Base-by-base conservation (phyloP, 2,113 vertebrate genomes). In the Chloropsis cyanopogon region DNA sequence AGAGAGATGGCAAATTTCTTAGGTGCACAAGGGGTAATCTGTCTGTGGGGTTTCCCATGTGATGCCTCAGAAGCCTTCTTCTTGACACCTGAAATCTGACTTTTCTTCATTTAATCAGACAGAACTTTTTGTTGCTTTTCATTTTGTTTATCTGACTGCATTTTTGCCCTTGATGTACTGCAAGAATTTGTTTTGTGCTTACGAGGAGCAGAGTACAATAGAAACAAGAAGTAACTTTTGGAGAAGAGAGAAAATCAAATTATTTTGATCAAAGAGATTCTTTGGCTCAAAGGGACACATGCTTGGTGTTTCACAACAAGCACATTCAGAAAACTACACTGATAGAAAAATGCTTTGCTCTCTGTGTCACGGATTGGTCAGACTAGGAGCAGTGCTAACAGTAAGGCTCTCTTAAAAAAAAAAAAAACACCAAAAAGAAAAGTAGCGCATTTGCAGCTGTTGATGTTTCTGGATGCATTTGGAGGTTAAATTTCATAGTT, bases 241-340 rank as follows among this genome's bases (percentile, higher is more conserved):
- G 54, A 83, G 56, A 49, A 37, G 41, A 83, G 23, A 63, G 68
- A 77, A 92, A 95, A 93, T 73, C 89, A 91, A 90, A 71, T 94
- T 3, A 71, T 73, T 90, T 56, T 66, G 72, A 88, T 86, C 88
- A 86, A 90, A 94, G 72, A 52, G 65, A 44, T 71, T 92, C 59
- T 84, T 78, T 84, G 31, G 37, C 52, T 95, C 52, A 49, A 57
- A 88, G 76, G 81, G 82, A 60, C 1, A 9, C 1, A 1, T 78
- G 35, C 69, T 90, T 7, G 3, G 25, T 86, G 44, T 93, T 94
- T 96, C 79, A 88, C 71, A 66, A 53, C 71, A 47, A 52, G 23
- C 25, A 50, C 31, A 53, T 69, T 61, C 37, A 69, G 81, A 65
- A 37, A 52, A 47, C 39, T 46, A 11, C 4, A 0, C 53, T 83